Base-by-base conservation (phyloP, 2,888 invertebrate genomes). In the Cephus sareptanus region DNA sequence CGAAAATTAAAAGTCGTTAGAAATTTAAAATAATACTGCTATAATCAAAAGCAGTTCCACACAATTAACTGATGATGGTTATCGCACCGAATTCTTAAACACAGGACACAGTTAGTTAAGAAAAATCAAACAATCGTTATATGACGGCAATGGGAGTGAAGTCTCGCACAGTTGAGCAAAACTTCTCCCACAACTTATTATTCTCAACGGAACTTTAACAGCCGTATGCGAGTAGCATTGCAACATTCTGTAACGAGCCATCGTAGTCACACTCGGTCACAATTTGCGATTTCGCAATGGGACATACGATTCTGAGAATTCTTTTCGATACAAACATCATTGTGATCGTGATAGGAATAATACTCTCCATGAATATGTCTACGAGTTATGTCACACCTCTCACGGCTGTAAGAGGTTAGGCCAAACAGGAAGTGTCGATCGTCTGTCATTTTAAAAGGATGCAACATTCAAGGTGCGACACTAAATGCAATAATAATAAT, bases 111-210 rank as follows among this genome's bases (percentile, higher is more conserved):
- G 56, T 23, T 56, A 23, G 23, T 56, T 56, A 56, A 56, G 56
- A 56, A 23, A 56, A 56, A 9, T 15, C 9, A 23, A 56, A 56
- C 56, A 56, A 56, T 56, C 56, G 56, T 56, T 56, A 23, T 56
- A 15, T 56, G 56, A 56, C 56, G 56, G 2, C 23, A 56, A 56
- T 56, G 56, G 56, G 56, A 56, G 56, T 23, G 56, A 56, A 56
- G 56, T 56, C 23, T 56, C 56, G 56, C 56, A 56, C 11, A 33
- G 71, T 71, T 71, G 71, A 71, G 71, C 3, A 56, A 56, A 75
- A 69, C 70, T 80, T 77, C 80, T 83, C 83, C 79, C 83, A 83
- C 81, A 80, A 81, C 80, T 83, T 80, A 82, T 81, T 79, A 83
- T 81, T 82, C 81, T 71, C 71, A 74, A 73, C 80, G 75, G 79